phyloP scores from a whole-genome alignment of 2,797 vertebrate genomes.

The Nannoperca obscura region DNA sequence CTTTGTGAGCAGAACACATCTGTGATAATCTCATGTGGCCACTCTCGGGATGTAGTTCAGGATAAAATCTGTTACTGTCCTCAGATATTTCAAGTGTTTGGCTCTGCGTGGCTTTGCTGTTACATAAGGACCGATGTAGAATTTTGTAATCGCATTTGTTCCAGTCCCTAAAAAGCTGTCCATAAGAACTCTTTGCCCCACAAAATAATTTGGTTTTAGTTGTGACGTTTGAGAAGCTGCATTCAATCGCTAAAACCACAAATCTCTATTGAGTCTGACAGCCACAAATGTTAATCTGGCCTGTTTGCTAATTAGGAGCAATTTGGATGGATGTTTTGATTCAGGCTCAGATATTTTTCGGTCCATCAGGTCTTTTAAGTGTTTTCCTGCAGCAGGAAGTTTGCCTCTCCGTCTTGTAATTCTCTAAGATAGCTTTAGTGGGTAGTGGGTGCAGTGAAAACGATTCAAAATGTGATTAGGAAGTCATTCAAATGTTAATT shows the following conservation, averaged over 20 bases:
- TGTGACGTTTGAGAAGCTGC: background rate
- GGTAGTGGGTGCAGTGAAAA: background rate
- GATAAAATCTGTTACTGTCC: constrained; percentile 54
- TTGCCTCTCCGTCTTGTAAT: constrained; percentile 26
- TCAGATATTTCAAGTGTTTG: constrained; percentile 31
- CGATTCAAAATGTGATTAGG: constrained; percentile 6
- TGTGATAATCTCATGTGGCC: constrained; percentile 37
- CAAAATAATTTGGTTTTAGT: constrained; percentile 12
- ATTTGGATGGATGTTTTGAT: constrained; percentile 43
- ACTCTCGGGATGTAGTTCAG: constrained; percentile 9
- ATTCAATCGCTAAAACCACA: constrained; percentile 7
- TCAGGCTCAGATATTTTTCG: constrained; percentile 32
- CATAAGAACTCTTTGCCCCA: constrained; percentile 6
- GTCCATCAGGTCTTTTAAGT: constrained; percentile 44
- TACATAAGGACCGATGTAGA: constrained; percentile 42
- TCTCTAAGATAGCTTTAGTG: too few relatives aligned
- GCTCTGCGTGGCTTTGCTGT: constrained; percentile 31
- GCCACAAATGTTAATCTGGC: constrained; percentile 21
- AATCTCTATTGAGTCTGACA: constrained; percentile 9
- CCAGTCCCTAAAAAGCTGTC: constrained; percentile 9
- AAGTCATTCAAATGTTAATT: background rate
- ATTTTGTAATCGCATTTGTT: constrained; percentile 57
- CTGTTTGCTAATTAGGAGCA: constrained; percentile 48
- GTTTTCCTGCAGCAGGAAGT: constrained; percentile 30
- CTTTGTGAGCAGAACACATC: constrained; percentile 11